Conservation (phyloP, 2,113 vertebrate species). For the Perognathus longimembris region DNA sequence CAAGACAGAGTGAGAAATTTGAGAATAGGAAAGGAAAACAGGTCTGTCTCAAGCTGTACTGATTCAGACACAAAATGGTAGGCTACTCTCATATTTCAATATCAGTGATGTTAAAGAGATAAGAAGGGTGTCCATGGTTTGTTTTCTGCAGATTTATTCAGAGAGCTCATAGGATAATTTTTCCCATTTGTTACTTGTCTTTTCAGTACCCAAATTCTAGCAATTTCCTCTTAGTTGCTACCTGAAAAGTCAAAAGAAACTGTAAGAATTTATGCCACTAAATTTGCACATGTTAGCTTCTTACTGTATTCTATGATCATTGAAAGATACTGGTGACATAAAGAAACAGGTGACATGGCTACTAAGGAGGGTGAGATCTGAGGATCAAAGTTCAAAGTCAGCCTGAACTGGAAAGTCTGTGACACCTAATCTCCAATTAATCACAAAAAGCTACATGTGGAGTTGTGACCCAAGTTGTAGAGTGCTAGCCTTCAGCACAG, state of each 20-base stretch:
- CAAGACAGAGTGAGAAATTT: slow-evolving; percentile 24
- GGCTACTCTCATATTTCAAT: not conserved
- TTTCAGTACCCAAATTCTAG: not conserved
- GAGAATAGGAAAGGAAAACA: not conserved
- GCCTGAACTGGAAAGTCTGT: no score
- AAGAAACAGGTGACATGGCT: not conserved
- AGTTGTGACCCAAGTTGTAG: no score
- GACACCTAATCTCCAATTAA: no score
- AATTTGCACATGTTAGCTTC: not conserved
- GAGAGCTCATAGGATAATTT: not conserved
- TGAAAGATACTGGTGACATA: not conserved
- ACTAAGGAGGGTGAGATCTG: no score
- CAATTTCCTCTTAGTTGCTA: slow-evolving; percentile 12
- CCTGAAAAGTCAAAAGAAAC: not conserved
- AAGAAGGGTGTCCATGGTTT: not conserved
- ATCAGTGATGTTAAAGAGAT: not conserved
- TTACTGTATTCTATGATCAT: not conserved
- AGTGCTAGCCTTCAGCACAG: no score
- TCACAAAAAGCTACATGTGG: no score
- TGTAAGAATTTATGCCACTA: not conserved
- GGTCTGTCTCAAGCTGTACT: not conserved
- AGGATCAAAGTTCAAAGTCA: no score
- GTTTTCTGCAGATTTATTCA: not conserved
- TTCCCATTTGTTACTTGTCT: not conserved
- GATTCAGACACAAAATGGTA: not conserved